A percentile compares a stretch with the other conserved stretches of the same genome.
These are phyloP conservation scores for Thelaira solivaga DNA, from an alignment of 2,888 invertebrate species.

Conservation along the genomic window DNA sequence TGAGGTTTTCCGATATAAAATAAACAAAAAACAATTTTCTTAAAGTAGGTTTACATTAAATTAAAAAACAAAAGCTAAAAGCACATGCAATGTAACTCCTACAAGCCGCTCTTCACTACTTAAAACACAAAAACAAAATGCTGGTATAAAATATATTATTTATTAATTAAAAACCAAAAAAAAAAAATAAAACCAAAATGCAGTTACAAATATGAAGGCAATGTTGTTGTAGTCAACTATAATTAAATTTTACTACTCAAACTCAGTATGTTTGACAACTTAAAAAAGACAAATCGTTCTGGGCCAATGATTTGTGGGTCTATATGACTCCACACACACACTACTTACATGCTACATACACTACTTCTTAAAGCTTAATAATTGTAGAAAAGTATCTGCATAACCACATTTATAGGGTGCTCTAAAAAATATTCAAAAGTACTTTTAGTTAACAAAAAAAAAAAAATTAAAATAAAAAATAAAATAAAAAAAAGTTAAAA, in stretches of 20 bases:
- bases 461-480: too few relatives aligned
- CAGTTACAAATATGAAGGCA: slow-evolving; percentile 16
- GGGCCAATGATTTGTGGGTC: slow-evolving; percentile 58
- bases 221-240: slow-evolving; percentile 4
- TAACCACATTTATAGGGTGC: not conserved
- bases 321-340: slow-evolving; percentile 6
- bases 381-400: not conserved
- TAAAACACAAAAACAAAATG: not conserved
- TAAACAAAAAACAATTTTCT: not conserved
- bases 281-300: slow-evolving; percentile 48
- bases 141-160: not conserved
- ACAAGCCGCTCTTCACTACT: not conserved
- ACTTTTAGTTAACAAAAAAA: too few relatives aligned
- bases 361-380: not conserved
- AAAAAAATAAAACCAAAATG: not conserved
- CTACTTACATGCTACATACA: not conserved
- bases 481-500: too few relatives aligned
- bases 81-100: not conserved
- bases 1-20: slow-evolving; percentile 18
- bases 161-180: slow-evolving; percentile 2
- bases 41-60: slow-evolving; percentile 7
- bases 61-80: not conserved
- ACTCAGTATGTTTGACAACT: slow-evolving; percentile 47
- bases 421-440: not conserved
- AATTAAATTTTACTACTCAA: slow-evolving; percentile 31